Percentiles rank a stretch among this genome's conserved stretches.
phyloP scores from a whole-genome alignment of 1,140 invertebrate species.

The Saccostrea echinata region DNA sequence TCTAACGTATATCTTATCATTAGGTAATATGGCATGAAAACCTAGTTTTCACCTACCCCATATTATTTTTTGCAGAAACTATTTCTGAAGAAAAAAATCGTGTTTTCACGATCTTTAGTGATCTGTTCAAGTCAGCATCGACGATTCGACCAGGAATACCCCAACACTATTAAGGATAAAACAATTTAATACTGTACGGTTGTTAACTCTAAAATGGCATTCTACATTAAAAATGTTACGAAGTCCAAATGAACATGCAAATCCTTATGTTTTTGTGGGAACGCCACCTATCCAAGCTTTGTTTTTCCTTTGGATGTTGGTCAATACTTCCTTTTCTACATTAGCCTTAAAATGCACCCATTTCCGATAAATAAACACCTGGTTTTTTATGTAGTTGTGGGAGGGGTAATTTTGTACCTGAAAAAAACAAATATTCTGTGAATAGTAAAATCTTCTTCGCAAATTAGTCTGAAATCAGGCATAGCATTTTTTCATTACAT shows the following conservation, averaged over 20 bases:
- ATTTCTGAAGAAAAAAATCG: too few relatives aligned
- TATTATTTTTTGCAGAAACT: too few relatives aligned
- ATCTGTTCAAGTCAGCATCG: too few relatives aligned
- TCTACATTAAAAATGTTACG: neutral
- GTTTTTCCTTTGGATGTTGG: constrained; percentile 45
- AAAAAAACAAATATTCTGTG: constrained; percentile 47
- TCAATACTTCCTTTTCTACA: constrained; percentile 58
- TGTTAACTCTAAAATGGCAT: neutral
- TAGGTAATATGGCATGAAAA: too few relatives aligned
- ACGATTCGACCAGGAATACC: too few relatives aligned
- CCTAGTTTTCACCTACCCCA: too few relatives aligned
- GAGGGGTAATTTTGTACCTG: constrained; percentile 69
- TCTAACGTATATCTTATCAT: too few relatives aligned
- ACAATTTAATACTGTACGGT: neutral
- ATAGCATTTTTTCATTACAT: too few relatives aligned
- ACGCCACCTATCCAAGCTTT: constrained; percentile 52
- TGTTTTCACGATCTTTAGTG: too few relatives aligned
- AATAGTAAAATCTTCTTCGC: too few relatives aligned
- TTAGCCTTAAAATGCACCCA: constrained; percentile 67
- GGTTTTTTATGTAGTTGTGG: constrained; percentile 63
- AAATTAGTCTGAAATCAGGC: too few relatives aligned
- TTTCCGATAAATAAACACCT: constrained; percentile 61
- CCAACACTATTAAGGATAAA: too few relatives aligned
- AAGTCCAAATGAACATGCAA: neutral
- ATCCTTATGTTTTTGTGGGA: constrained; percentile 16